Base-by-base conservation (phyloP, 2,888 invertebrate genomes). In the Gerosis bhagava region DNA sequence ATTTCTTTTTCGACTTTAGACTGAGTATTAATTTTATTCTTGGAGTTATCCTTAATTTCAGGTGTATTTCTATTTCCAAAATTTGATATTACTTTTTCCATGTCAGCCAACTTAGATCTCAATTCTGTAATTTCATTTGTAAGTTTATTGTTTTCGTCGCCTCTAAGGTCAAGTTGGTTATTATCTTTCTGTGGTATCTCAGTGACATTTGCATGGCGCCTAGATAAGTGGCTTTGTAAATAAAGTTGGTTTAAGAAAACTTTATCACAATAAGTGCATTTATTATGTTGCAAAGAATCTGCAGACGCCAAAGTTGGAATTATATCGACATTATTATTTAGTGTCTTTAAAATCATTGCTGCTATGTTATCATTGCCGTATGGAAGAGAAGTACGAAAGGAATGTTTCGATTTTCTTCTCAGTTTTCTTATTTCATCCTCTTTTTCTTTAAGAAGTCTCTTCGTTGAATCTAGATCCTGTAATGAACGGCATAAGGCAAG, bases 221-320 rank as follows among this genome's bases (percentile, higher is more conserved):
- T 84, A 51, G 84, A 78, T 32, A 92, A 74, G 62, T 94, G 94
- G 31, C 92, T 90, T 67, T 88, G 89, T 49, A 93, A 80, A 67
- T 92, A 94, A 46, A 91, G 86, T 61, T 92, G 90, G 51, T 92
- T 91, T 35, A 93, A 73, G 67, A 94, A 94, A 5, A 91, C 89
- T 76, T 94, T 94, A n/a, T 91, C 89, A 61, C 94, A 94, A 62
- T 90, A 88, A 25, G 74, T 81, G 62, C 94, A 94, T 83, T 92
- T 89, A 53, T 88, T 87, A 50, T 84, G 84, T 47, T 90, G 90
- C 26, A 75, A 60, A 16, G 69, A 62, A 36, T 78, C 77, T 35
- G 60, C 53, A 39, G 73, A 71, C 1, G 75, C 67, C 16, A 74
- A 64, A 10, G 76, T 62, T 11, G 70, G 67, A 54, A 80, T 77